These are phyloP conservation scores for Muricea muricata DNA, from an alignment of 92 coral and sea anemone genomes.

Conservation along the genomic window DNA sequence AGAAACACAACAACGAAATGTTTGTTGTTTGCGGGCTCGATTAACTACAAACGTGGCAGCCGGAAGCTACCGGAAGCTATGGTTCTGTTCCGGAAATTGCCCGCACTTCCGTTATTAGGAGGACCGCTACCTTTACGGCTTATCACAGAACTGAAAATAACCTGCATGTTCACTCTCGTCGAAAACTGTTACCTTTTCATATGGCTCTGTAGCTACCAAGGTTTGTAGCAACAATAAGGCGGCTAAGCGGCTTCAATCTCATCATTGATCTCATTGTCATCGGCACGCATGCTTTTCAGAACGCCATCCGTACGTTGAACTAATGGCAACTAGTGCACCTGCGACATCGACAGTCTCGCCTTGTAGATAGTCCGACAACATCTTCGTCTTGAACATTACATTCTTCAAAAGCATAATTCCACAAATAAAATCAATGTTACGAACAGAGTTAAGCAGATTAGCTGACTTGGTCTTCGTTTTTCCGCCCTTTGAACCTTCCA, in stretches of 20 bases:
- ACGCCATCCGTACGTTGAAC: conserved; percentile 10
- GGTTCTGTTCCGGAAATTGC: too few relatives aligned
- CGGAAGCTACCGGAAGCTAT: too few relatives aligned
- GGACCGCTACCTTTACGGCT: too few relatives aligned
- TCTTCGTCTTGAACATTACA: conserved; percentile 31
- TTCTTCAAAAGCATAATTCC: conserved; percentile 29
- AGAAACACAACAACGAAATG: not conserved
- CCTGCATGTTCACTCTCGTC: too few relatives aligned
- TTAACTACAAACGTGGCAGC: not conserved
- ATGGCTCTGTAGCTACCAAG: conserved; percentile 26
- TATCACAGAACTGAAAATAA: too few relatives aligned
- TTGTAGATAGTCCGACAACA: too few relatives aligned
- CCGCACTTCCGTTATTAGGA: too few relatives aligned
- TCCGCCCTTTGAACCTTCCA: conserved; percentile 21
- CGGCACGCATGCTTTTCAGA: conserved; percentile 10
- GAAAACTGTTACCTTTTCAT: too few relatives aligned
- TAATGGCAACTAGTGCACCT: not conserved
- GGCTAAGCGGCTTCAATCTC: conserved; percentile 40
- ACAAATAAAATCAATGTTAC: conserved; percentile 23
- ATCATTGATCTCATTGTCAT: conserved; percentile 33
- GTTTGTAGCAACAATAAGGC: conserved; percentile 25
- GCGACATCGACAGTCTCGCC: not conserved
- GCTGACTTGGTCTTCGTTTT: conserved; percentile 22
- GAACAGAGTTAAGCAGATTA: conserved; percentile 8
- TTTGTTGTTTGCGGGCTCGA: not conserved